Evolutionary conservation across 2,888 invertebrate species (phyloP).

Genomic region (Congeria kusceri): DNA sequence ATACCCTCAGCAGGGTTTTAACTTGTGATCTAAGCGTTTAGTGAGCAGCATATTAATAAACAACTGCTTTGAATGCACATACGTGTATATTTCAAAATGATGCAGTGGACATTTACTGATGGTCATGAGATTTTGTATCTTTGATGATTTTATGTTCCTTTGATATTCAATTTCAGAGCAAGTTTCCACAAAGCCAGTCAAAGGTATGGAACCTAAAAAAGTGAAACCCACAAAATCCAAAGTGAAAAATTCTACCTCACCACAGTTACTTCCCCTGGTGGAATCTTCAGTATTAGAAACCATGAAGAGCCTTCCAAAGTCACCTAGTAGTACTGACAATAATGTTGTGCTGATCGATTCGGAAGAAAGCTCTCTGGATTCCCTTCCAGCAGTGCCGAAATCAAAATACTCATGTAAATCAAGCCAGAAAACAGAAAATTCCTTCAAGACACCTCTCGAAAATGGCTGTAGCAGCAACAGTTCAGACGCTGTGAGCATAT

Average conservation of each 20-base stretch:
- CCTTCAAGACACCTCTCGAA: neutral
- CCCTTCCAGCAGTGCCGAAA: conserved; percentile 23
- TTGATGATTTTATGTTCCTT: no score
- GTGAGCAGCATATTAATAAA: no score
- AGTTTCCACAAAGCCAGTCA: neutral
- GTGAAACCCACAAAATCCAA: no score
- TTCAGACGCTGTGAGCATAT: no score
- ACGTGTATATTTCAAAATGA: no score
- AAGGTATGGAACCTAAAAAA: neutral
- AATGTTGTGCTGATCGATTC: conserved; percentile 39
- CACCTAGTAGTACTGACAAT: neutral
- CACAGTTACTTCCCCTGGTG: conserved; percentile 63
- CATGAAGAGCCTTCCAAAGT: neutral
- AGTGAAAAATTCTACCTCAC: conserved; percentile 2
- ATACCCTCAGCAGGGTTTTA: no score
- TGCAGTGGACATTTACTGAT: no score
- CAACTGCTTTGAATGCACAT: no score
- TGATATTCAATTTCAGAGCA: no score
- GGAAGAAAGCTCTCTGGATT: conserved; percentile 48
- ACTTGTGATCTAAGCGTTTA: no score
- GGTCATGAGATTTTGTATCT: no score
- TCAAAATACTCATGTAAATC: neutral
- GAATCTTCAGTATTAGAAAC: conserved; percentile 10
- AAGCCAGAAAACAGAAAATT: conserved; percentile 6
- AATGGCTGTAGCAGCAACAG: no score